Evolutionary conservation across 2,113 vertebrate genomes (phyloP), one percentile per base, ranked within the genome.

Genomic region (Aythya baeri): DNA sequence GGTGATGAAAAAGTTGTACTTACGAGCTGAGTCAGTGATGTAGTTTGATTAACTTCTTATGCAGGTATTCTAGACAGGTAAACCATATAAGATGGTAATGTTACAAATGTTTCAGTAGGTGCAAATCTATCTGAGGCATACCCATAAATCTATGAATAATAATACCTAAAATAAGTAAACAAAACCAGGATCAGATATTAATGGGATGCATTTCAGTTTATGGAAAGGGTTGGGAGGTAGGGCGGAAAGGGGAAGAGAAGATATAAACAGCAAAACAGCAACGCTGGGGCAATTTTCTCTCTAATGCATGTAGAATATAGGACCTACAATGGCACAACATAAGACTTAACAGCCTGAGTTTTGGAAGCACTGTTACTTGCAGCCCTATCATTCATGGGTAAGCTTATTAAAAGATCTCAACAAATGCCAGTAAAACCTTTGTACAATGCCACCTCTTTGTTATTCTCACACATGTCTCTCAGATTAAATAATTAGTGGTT

Each of bases 41-140:
- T 26, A 89, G 66, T 91, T 86, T 93, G 77, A 94, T 95, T 82
- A 95, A 95, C 94, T 93, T 94, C 92, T 91, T 85, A 87, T 38
- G 50, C 31, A 94, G 91, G 92, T 96, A 63, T 85, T 72, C 81
- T 27, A 83, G 83, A 93, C 86, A 94, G 78, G 63, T 89, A 70
- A 93, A 89, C 41, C 36, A 94, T 81, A 7, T 61, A 83, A 66
- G 62, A 65, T 86, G 70, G 32, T 49, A 65, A 46, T n/a, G 44
- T n/a, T 87, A 59, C 66, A 77, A 46, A 62, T 74, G 36, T 89
- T 89, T 89, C 31, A 78, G 65, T 41, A 79, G 32, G 36, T 70
- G 34, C 80, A 94, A 87, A 70, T 77, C 52, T 68, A 41, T 50
- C 82, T 65, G 44, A 83, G 80, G n/a, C 7, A 27, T n/a, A 62